phyloP scores from a whole-genome alignment of 1,140 invertebrate species.

The Anoplolepis gracilipes region DNA sequence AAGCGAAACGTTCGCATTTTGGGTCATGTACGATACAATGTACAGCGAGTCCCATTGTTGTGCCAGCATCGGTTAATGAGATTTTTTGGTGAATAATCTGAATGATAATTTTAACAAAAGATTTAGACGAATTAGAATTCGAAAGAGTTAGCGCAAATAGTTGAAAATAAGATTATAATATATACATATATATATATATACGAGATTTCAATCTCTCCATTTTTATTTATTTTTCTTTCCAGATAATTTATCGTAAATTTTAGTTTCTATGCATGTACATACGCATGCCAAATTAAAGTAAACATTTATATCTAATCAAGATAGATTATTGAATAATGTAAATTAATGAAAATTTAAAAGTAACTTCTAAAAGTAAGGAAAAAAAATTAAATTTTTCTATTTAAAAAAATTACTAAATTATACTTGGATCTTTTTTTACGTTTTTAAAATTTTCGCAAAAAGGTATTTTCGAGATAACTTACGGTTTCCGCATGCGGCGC shows the following conservation, averaged over 20 bases:
- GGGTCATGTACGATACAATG: constrained; percentile 17
- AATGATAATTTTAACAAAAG: constrained; percentile 14
- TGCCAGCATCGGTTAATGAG: constrained; percentile 6
- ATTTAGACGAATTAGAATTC: not conserved
- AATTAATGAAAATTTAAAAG: not conserved
- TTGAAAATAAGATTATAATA: not conserved
- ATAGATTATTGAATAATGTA: not conserved
- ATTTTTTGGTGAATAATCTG: not conserved
- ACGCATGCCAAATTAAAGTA: not conserved
- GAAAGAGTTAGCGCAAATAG: not conserved
- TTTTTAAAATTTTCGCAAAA: not conserved
- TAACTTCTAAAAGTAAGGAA: not conserved
- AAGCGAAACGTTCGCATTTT: constrained; percentile 11
- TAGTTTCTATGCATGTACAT: too few species aligned
- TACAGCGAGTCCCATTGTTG: not conserved
- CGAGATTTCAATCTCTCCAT: not conserved
- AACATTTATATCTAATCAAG: not conserved
- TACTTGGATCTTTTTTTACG: not conserved
- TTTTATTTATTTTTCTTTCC: not conserved
- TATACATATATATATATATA: too few species aligned
- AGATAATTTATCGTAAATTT: not conserved
- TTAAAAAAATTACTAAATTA: not conserved
- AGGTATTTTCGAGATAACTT: not conserved
- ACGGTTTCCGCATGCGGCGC: constrained; percentile 10
- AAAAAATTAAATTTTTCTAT: not conserved